These are phyloP conservation scores for Hycleus phaleratus DNA, from an alignment of 1,140 invertebrate genomes.

Conservation along the genomic window DNA sequence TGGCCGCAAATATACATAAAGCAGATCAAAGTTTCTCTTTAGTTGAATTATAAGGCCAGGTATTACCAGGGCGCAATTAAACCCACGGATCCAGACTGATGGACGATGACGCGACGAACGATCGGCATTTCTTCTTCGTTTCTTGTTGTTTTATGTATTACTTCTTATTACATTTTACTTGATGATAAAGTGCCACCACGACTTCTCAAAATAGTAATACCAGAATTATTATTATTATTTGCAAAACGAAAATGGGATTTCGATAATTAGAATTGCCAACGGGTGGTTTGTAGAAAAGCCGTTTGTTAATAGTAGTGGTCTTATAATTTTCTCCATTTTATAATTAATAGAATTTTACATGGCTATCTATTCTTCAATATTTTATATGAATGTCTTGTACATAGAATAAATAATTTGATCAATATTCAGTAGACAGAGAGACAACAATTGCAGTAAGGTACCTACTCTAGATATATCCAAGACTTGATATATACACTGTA, in stretches of 20 bases:
- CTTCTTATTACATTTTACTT: no score
- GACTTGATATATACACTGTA: neutral
- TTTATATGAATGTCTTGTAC: neutral
- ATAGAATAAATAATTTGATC: conserved; percentile 11
- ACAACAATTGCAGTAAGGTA: neutral
- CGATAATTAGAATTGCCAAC: no score
- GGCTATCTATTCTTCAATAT: no score
- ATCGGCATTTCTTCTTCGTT: conserved; percentile 26
- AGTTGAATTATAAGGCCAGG: conserved; percentile 34
- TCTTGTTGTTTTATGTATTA: no score
- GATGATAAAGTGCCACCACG: no score
- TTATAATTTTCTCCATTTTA: no score
- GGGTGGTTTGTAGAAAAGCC: no score
- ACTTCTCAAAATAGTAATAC: no score
- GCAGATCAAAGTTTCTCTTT: conserved; percentile 36
- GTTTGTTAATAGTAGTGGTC: no score
- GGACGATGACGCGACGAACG: conserved; percentile 33
- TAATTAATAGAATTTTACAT: no score
- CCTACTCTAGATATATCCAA: neutral
- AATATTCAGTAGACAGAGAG: conserved; percentile 5
- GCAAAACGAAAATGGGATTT: no score
- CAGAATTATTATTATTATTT: no score
- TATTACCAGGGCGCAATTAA: conserved; percentile 35
- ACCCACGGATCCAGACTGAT: conserved; percentile 38
- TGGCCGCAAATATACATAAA: conserved; percentile 38